Conservation (phyloP, 2,113 vertebrate species). For the Tapirus terrestris region DNA sequence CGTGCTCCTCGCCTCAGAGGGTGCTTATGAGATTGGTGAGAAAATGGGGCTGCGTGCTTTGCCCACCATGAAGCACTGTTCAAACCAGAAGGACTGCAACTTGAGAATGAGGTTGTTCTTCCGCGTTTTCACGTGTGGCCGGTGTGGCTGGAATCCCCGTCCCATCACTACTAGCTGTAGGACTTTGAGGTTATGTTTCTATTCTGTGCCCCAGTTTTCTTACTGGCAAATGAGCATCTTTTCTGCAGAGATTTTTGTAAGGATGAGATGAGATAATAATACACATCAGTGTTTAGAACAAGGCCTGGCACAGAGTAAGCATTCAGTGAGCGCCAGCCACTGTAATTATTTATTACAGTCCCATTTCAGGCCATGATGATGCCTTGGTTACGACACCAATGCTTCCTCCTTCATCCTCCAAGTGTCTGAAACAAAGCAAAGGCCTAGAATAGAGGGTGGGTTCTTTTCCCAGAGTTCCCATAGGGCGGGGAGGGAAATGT, state of each 20-base stretch:
- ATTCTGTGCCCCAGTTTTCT: neutral
- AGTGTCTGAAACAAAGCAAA: neutral
- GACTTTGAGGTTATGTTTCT: neutral
- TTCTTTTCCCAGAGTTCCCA: neutral
- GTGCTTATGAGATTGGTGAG: neutral
- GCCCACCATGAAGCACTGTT: neutral
- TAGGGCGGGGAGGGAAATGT: neutral
- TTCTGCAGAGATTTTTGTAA: neutral
- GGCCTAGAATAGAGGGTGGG: neutral
- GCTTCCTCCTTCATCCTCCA: neutral
- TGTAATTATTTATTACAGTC: no score
- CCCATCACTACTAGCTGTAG: neutral
- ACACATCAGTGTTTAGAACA: neutral
- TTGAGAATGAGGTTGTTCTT: no score
- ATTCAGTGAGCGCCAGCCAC: neutral
- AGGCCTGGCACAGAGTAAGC: neutral
- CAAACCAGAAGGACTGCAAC: neutral
- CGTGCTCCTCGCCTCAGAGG: neutral
- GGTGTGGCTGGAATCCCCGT: neutral
- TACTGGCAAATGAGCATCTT: neutral
- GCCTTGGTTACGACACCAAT: neutral
- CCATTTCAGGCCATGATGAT: accelerated
- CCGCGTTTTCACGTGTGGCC: neutral
- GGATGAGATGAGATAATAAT: neutral
- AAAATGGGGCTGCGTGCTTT: neutral